Conservation (phyloP, 2,113 vertebrate genomes). For the Ceyx margarethae region DNA sequence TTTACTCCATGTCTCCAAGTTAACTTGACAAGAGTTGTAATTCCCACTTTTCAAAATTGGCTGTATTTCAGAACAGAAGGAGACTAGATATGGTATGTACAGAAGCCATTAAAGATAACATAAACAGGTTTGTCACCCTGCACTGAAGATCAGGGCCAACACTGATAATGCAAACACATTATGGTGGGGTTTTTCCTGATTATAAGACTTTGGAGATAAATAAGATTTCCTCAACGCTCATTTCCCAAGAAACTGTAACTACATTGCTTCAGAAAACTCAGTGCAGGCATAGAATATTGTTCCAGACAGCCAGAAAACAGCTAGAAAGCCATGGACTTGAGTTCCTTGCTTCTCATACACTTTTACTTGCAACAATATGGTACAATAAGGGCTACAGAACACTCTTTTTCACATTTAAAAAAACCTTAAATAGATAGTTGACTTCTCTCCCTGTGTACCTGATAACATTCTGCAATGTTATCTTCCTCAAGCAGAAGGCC, state of each 20-base stretch:
- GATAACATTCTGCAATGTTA: not conserved
- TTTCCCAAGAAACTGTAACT: not conserved
- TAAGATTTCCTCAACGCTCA: not conserved
- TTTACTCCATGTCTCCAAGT: not conserved
- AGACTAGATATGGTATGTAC: accelerated
- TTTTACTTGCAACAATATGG: not conserved
- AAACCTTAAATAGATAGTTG: not conserved
- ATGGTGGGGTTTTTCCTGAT: not conserved
- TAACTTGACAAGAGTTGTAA: not conserved
- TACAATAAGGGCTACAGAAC: not conserved
- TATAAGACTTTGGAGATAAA: not conserved
- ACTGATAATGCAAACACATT: not conserved
- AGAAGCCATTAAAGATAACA: not conserved
- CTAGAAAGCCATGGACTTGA: not conserved
- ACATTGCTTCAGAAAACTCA: not conserved
- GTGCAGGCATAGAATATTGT: not conserved
- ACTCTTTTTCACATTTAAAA: not conserved
- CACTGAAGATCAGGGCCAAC: not conserved
- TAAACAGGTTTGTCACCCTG: not conserved
- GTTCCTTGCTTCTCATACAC: accelerated
- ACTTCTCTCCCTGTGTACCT: not conserved
- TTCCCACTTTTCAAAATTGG: not conserved
- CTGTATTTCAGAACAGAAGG: not conserved
- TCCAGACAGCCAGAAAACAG: not conserved
- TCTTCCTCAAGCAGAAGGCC: not conserved